Conservation (phyloP, 2,888 invertebrate species). For the Taenaris catops region DNA sequence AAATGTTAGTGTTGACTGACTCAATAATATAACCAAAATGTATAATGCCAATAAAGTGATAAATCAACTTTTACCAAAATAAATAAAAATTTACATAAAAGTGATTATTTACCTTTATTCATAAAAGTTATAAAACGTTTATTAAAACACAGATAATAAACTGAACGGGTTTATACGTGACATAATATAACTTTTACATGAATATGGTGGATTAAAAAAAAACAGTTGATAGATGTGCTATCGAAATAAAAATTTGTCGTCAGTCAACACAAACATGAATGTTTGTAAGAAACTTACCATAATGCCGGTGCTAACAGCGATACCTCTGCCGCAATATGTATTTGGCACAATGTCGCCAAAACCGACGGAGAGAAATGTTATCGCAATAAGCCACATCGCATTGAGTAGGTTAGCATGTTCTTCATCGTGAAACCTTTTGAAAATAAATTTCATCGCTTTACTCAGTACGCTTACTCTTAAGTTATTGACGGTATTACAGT, state of each 20-base stretch:
- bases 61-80: background rate
- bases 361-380: conserved; percentile 99
- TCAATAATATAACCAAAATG: conserved; percentile 19
- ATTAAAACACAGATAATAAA: background rate
- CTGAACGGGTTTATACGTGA: no score
- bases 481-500: conserved; percentile 15
- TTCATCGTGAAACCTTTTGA: conserved; percentile 96
- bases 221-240: conserved; percentile 1
- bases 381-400: conserved; percentile 99
- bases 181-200: conserved; percentile 5
- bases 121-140: conserved; percentile 3
- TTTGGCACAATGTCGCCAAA: conserved; percentile 99
- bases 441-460: conserved; percentile 70
- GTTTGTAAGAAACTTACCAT: conserved; percentile 90
- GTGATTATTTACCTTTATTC: conserved; percentile 1
- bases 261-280: conserved; percentile 69
- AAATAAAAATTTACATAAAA: background rate
- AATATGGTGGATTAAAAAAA: conserved; percentile 1
- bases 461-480: conserved; percentile 31
- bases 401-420: conserved; percentile 99
- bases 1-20: conserved; percentile 68
- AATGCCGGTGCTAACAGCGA: conserved; percentile 99
- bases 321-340: conserved; percentile 99
- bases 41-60: conserved; percentile 5
- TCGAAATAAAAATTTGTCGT: conserved; percentile 30